These are phyloP conservation scores for Sebastes glaucus DNA, from an alignment of 2,797 vertebrate species.

Conservation along the genomic window DNA sequence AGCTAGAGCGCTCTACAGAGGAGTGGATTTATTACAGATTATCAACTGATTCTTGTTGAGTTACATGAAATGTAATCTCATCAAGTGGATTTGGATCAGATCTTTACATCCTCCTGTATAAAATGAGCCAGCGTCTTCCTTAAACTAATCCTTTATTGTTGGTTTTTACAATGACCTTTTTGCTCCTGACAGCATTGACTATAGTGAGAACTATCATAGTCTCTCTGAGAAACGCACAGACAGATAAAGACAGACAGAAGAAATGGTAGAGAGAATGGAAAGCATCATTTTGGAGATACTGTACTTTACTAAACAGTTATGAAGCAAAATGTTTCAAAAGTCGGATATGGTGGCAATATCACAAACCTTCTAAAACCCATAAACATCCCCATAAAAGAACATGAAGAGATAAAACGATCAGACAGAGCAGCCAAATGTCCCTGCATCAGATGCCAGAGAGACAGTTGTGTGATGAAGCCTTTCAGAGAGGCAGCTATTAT, in stretches of 20 bases:
- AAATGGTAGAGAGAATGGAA: background rate
- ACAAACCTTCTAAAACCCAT: conserved; percentile 8
- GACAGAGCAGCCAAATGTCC: conserved; percentile 10
- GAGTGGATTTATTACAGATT: conserved; percentile 39
- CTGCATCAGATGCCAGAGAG: conserved; percentile 24
- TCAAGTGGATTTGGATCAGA: conserved; percentile 33
- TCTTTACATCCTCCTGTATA: conserved; percentile 6
- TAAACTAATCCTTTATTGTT: conserved; percentile 13
- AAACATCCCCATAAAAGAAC: conserved; percentile 6
- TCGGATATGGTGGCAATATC: conserved; percentile 10
- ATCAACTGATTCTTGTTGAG: conserved; percentile 28
- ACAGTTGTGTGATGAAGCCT: conserved; percentile 12
- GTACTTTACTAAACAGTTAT: background rate
- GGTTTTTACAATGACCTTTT: conserved; percentile 32
- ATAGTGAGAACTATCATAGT: conserved; percentile 15
- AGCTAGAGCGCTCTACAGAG: background rate
- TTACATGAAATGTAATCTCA: conserved; percentile 27
- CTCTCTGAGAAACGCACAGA: conserved; percentile 3
- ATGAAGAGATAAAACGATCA: conserved; percentile 11
- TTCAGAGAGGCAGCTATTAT: conserved; percentile 17
- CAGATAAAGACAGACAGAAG: background rate
- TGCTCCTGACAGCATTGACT: conserved; percentile 6
- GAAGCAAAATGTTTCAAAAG: conserved; percentile 6
- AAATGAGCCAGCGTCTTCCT: background rate
- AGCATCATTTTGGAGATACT: background rate